Conservation (phyloP, 2,797 vertebrate genomes). For the Miichthys miiuy region DNA sequence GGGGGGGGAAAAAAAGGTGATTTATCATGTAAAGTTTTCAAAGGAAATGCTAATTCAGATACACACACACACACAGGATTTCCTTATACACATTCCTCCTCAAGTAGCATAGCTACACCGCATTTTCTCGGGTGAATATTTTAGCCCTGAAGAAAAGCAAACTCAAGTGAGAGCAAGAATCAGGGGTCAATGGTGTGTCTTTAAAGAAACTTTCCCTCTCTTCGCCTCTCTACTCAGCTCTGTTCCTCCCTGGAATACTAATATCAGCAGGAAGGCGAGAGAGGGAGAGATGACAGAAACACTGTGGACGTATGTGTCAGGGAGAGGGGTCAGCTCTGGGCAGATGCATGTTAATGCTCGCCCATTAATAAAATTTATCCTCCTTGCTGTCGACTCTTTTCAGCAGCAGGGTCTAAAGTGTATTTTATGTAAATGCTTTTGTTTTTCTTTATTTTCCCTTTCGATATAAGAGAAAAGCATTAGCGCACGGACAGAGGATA, state of each 20-base stretch:
- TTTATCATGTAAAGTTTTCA: constrained; percentile 86
- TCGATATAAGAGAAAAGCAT: constrained; percentile 9
- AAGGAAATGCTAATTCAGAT: constrained; percentile 83
- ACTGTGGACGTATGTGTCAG: constrained; percentile 92
- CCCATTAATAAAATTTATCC: constrained; percentile 95
- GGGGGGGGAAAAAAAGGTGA: constrained; percentile 69
- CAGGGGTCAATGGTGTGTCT: constrained; percentile 93
- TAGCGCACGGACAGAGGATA: not conserved
- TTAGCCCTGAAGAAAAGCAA: constrained; percentile 94
- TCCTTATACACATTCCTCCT: constrained; percentile 58
- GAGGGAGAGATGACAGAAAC: constrained; percentile 90
- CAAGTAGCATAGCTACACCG: constrained; percentile 82
- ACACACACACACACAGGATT: constrained; percentile 57
- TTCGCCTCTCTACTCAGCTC: constrained; percentile 83
- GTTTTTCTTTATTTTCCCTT: not conserved
- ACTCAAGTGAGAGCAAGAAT: constrained; percentile 90
- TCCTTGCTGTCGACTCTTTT: constrained; percentile 82
- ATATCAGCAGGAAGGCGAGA: constrained; percentile 69
- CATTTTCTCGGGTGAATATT: constrained; percentile 95
- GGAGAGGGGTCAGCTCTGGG: constrained; percentile 92
- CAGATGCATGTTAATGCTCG: constrained; percentile 92
- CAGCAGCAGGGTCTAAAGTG: constrained; percentile 68
- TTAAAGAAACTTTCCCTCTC: constrained; percentile 92
- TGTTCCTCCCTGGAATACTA: constrained; percentile 91
- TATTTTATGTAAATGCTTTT: constrained; percentile 28